Base-by-base conservation (phyloP, 2,113 vertebrate species). In the Stigmatopora nigra region DNA sequence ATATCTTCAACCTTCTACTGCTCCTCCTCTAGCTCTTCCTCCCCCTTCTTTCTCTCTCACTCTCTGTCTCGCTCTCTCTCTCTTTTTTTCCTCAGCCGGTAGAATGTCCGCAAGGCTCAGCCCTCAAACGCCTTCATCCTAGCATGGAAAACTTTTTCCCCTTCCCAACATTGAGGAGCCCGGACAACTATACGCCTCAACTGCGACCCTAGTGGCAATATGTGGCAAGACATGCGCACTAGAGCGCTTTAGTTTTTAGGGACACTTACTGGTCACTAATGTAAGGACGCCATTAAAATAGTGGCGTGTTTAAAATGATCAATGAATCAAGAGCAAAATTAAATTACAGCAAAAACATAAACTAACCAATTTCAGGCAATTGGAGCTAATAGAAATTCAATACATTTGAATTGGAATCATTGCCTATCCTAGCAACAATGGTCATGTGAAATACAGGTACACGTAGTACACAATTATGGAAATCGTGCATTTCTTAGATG, bases 1-100 rank as follows among this genome's bases (percentile, higher is more conserved):
- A 91, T 95, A 94, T 92, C 85, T 78, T 45, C 53, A 82, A 82
- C 68, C 81, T 77, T 78, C 61, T 77, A 69, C 85, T 82, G 64
- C 78, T 78, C 86, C 87, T 83, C 82, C 85, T 69, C 68, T 64
- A 83, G 63, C 71, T 71, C 58, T 17, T 82, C 67, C 81, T 79
- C 86, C 87, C 81, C 82, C 84, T 67, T 63, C 65, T 84, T 63
- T 6, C 8, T n/a, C 47, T 8, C 14, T 3, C 25, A 38, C 57
- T 41, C 38, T n/a, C 17, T n/a, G 35, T 20, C 36, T 20, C 58
- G 12, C 57, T 41, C 57, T n/a, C 17, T 41, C 71, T 68, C 81
- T 67, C 86, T 85, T 85, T 74, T 78, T 89, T 69, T 80, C 82
- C 78, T 79, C 72, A 25, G 69, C 88, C 72, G 19, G 70, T 88